Evolutionary conservation across 2,797 vertebrate species (phyloP).

Genomic region (Crossoptilon crossoptilon): DNA sequence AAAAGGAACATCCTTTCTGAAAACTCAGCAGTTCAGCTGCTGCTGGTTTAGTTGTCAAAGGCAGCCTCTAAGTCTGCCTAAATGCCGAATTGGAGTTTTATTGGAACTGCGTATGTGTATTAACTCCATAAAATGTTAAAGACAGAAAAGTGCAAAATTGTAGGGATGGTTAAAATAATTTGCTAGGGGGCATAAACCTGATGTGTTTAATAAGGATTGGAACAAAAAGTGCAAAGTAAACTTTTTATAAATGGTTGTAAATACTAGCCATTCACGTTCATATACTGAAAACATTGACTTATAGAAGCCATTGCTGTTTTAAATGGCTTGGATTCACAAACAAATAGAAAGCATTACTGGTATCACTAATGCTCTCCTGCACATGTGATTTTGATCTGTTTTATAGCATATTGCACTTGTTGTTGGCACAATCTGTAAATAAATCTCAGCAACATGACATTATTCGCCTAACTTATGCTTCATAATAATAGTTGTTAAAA

Average conservation of each 20-base stretch:
- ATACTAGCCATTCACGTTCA: not conserved
- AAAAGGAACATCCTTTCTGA: not conserved
- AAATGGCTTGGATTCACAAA: not conserved
- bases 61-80: not conserved
- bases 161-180: not conserved
- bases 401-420: not conserved
- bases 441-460: not conserved
- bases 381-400: slow-evolving; percentile 21
- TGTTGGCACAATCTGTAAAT: not conserved
- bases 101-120: not conserved
- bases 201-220: not conserved
- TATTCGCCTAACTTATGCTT: not conserved
- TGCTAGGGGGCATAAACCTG: not conserved
- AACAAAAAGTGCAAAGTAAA: not conserved
- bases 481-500: slow-evolving; percentile 20
- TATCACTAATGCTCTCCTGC: slow-evolving; percentile 1
- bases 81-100: not conserved
- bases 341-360: not conserved
- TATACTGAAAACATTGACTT: not conserved
- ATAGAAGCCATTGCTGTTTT: not conserved
- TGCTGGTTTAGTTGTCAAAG: not conserved
- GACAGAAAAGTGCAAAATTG: not conserved
- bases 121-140: not conserved
- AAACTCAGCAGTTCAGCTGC: not conserved
- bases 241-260: not conserved